A percentile compares a stretch with the other conserved stretches of the same genome.
These are phyloP conservation scores for Pristionchus mayeri DNA, from an alignment of 2,888 invertebrate genomes.

Conservation along the genomic window DNA sequence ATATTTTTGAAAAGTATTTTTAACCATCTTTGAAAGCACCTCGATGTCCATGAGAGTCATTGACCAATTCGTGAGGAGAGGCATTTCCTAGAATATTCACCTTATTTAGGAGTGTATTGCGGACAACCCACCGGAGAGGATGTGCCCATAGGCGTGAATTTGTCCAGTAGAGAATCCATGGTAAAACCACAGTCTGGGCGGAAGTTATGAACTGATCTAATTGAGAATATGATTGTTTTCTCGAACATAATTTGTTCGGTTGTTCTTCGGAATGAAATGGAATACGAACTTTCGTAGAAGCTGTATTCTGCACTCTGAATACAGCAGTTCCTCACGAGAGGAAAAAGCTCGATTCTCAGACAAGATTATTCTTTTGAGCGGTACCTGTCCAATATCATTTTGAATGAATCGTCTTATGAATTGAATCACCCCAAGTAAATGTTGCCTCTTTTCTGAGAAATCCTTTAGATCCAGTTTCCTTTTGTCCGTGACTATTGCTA, in stretches of 20 bases:
- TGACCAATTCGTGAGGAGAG: background rate
- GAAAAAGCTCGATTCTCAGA: background rate
- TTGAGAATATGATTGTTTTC: no score
- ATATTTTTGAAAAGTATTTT: background rate
- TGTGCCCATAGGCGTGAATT: background rate
- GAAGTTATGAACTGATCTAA: background rate
- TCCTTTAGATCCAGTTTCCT: background rate
- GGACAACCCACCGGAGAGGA: background rate
- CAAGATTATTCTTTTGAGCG: background rate
- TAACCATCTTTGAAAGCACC: background rate
- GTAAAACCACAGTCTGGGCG: slow-evolving; percentile 1
- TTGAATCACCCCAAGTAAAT: no score
- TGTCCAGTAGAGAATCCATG: background rate
- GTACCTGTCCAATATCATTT: background rate
- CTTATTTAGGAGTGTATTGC: background rate
- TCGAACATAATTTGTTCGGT: no score
- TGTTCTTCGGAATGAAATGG: background rate
- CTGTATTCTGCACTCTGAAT: background rate
- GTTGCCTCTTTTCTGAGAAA: no score
- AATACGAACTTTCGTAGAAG: background rate
- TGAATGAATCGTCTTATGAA: no score
- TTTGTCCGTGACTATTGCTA: background rate
- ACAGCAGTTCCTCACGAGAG: background rate
- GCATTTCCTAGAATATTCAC: background rate
- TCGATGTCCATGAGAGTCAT: background rate